These are phyloP conservation scores for Schizothorax lantsangensis DNA, from an alignment of 2,797 vertebrate genomes.

Conservation along the genomic window DNA sequence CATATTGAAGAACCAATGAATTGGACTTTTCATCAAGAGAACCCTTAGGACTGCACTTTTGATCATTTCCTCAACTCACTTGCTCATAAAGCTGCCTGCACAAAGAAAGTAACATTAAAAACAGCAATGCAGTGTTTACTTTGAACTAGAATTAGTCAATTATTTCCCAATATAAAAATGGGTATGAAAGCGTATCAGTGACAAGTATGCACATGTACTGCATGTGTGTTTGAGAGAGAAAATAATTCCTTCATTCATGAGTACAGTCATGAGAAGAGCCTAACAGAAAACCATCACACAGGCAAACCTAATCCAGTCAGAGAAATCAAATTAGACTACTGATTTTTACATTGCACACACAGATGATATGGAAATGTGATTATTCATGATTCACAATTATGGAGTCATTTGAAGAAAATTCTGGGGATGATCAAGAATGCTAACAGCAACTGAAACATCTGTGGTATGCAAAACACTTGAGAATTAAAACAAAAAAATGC, in stretches of 20 bases:
- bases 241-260: not conserved
- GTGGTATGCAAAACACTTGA: not conserved
- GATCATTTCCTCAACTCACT: not conserved
- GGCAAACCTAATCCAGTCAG: not conserved
- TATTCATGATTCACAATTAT: not conserved
- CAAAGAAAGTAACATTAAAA: not conserved
- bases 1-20: not conserved
- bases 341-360: not conserved
- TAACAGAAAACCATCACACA: not conserved
- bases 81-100: not conserved
- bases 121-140: not conserved
- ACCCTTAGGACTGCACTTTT: not conserved
- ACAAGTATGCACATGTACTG: not conserved
- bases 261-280: not conserved
- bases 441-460: not conserved
- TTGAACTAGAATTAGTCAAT: not conserved
- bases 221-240: not conserved
- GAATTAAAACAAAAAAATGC: not conserved
- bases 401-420: not conserved
- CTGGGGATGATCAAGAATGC: not conserved
- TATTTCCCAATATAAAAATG: not conserved
- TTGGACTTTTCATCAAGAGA: not conserved
- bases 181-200: not conserved
- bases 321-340: not conserved
- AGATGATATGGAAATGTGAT: not conserved